A percentile compares a stretch with the other conserved stretches of the same genome.
These are phyloP conservation scores for Pseudachorutes palmiensis DNA, from an alignment of 1,140 invertebrate species.

Conservation along the genomic window DNA sequence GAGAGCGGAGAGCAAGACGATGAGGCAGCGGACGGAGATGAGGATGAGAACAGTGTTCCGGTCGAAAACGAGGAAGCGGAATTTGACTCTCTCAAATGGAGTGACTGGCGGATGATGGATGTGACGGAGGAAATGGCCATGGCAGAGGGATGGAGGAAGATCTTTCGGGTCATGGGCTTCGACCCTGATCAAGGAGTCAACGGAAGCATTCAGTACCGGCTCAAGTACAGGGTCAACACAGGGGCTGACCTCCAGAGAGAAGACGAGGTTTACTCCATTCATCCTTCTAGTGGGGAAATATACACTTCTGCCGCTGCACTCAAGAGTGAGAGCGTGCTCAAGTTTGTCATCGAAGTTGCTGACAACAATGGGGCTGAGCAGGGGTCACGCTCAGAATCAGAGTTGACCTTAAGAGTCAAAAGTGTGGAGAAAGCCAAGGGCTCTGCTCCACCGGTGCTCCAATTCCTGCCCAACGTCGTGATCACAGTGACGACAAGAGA, in stretches of 20 bases:
- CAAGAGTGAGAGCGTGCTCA: conserved; percentile 33
- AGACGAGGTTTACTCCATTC: conserved; percentile 66
- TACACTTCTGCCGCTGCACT: conserved; percentile 40
- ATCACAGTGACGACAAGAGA: conserved; percentile 36
- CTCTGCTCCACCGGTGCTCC: conserved; percentile 24
- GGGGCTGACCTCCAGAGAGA: conserved; percentile 58
- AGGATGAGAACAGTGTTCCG: conserved; percentile 26
- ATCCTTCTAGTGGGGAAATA: conserved; percentile 68
- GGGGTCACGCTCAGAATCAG: conserved; percentile 20
- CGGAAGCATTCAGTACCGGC: conserved; percentile 67
- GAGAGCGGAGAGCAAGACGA: conserved; percentile 27
- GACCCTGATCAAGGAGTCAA: conserved; percentile 75
- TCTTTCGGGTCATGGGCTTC: conserved; percentile 65
- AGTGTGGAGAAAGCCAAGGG: conserved; percentile 16
- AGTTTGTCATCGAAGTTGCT: conserved; percentile 33
- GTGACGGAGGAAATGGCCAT: conserved; percentile 17
- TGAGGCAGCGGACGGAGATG: conserved; percentile 21
- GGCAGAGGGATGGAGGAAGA: conserved; percentile 33
- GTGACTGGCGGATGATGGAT: conserved; percentile 34
- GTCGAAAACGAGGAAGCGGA: conserved; percentile 31
- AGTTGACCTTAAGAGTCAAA: conserved; percentile 27
- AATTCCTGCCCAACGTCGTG: conserved; percentile 14
- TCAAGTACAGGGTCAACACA: conserved; percentile 54
- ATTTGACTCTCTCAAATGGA: conserved; percentile 34
- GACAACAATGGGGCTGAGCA: conserved; percentile 19